Evolutionary conservation across 2,888 invertebrate genomes (phyloP), one percentile per base, ranked within the genome.

Genomic region (Kuschelorhynchus macadamiae): DNA sequence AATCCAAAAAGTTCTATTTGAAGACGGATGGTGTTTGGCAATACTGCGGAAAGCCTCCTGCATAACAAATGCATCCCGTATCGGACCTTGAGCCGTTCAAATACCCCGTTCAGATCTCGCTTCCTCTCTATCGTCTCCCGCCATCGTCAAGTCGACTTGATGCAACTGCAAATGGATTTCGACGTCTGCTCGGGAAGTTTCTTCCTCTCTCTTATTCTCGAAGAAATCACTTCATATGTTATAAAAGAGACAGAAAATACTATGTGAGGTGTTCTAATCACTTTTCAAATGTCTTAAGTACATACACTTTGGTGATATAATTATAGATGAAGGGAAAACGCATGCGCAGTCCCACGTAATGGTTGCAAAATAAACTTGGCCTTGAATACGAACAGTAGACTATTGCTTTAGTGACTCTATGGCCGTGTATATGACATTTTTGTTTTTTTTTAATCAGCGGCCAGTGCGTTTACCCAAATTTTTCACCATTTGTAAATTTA

Each of bases 291-390:
- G 9, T 33, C 70, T 56, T 70, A 67, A 65, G 63, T 68, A 71
- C 72, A 72, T 73, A 74, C 74, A 74, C 75, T 72, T 69, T 78
- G 79, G 77, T 80, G 81, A 80, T 81, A 80, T 81, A 81, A 81
- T 81, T 81, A 81, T 79, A 80, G 76, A 76, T 71, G 76, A 25
- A 14, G 59, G 12, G 75, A 73, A 65, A 71, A 75, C 74, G 75
- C 76, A 76, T 76, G 78, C 78, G 77, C 77, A 65, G 30, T 62
- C 67, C 11, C 46, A 21, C 16, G 30, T 52, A 42, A 32, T 52
- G 12, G 46, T 67, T 56, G 67, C 61, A 55, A 61, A 67, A 67
- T 67, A 61, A 55, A 41, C 18, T 30, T 55, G 61, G 49, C 61
- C 55, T 67, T 55, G 47, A 59, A 39, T 49, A 4, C 36, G 25